Conservation (phyloP, 2,888 invertebrate genomes). For the Sycophila texana region DNA sequence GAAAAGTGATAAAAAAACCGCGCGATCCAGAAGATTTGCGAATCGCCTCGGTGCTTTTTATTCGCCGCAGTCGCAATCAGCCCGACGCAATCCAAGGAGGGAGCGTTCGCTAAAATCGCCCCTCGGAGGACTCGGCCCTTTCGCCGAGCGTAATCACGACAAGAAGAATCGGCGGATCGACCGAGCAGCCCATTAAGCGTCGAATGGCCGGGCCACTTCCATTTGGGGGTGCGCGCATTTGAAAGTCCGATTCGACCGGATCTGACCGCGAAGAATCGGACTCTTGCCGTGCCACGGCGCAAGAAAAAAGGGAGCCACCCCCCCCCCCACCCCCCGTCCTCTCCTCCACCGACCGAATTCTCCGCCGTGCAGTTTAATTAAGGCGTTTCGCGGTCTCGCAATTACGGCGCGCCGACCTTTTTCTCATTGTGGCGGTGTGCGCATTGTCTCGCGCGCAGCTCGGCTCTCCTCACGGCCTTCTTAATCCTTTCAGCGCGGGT, state of each 20-base stretch:
- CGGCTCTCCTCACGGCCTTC: constrained; percentile 44
- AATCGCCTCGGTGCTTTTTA: neutral
- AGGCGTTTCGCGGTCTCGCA: neutral
- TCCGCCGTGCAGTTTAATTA: neutral
- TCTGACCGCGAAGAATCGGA: neutral
- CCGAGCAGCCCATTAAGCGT: neutral
- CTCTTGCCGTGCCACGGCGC: neutral
- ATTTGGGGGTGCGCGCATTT: constrained; percentile 16
- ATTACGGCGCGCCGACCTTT: neutral
- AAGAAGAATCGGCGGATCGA: constrained; percentile 13
- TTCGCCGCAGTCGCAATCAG: constrained; percentile 14
- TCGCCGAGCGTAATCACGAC: constrained; percentile 27
- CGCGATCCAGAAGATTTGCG: neutral
- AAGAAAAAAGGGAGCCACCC: neutral
- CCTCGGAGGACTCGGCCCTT: neutral
- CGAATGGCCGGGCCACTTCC: constrained; percentile 5
- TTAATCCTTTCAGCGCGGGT: constrained; percentile 49
- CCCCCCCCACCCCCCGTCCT: neutral
- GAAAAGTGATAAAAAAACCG: neutral
- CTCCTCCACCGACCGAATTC: neutral
- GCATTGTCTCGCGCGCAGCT: constrained; percentile 32
- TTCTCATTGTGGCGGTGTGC: constrained; percentile 31
- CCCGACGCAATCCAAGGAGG: constrained; percentile 14
- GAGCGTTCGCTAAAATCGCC: constrained; percentile 15
- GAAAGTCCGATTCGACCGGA: constrained; percentile 23